Percentiles rank a stretch among this genome's conserved stretches.
Evolutionary conservation across 2,113 vertebrate genomes (phyloP).

Genomic region (Sprattus sprattus): DNA sequence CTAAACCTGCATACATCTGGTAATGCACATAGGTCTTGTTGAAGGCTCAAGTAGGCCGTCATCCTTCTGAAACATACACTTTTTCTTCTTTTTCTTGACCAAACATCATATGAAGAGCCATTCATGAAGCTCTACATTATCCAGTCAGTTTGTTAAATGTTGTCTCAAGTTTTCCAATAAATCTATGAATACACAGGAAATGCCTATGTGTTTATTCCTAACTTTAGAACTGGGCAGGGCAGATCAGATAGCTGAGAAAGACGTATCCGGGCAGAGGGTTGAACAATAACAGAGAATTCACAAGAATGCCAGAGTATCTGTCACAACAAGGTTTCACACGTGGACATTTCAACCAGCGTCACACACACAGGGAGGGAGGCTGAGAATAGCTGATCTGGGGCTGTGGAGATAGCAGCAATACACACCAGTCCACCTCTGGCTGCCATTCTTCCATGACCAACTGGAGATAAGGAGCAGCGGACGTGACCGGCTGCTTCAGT

Average conservation of each 20-base stretch:
- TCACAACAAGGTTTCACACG: neutral
- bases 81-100: neutral
- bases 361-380: neutral
- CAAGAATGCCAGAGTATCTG: neutral
- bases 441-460: conserved; percentile 1
- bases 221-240: neutral
- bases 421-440: neutral
- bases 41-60: neutral
- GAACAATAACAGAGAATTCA: neutral
- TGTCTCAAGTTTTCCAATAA: neutral
- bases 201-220: neutral
- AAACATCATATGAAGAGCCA: neutral
- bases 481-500: neutral
- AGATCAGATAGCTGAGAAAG: neutral
- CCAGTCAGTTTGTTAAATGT: neutral
- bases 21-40: neutral
- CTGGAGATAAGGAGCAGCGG: neutral
- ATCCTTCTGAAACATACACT: neutral
- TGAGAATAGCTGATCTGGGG: neutral
- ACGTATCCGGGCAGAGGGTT: neutral
- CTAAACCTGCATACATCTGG: neutral
- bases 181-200: neutral
- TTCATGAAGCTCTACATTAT: conserved; percentile 1
- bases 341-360: neutral
- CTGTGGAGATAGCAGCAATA: neutral